These are phyloP conservation scores for Mythimna vitellina DNA, from an alignment of 2,888 invertebrate genomes.

Conservation along the genomic window DNA sequence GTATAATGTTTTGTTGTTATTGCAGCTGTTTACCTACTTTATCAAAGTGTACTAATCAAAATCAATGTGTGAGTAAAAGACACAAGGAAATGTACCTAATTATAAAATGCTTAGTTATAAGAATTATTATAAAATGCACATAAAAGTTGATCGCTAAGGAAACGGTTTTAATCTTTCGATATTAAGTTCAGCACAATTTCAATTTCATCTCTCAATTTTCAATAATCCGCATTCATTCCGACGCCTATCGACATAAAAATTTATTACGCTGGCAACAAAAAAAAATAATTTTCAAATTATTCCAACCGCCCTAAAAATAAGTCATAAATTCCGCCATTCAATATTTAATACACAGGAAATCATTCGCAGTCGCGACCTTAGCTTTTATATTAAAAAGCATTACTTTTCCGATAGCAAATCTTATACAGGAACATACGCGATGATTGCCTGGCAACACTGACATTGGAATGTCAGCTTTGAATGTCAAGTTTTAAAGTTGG, in stretches of 20 bases:
- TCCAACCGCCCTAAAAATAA: constrained; percentile 64
- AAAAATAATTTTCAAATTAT: constrained; percentile 64
- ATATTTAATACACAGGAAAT: constrained; percentile 78
- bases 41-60: not conserved
- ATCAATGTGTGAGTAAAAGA: not conserved
- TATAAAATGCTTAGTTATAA: not conserved
- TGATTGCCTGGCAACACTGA: constrained; percentile 45
- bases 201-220: constrained; percentile 55
- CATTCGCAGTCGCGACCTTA: constrained; percentile 72
- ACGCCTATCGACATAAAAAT: constrained; percentile 64
- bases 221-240: constrained; percentile 64
- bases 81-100: not conserved
- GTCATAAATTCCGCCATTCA: constrained; percentile 73
- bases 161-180: constrained; percentile 29
- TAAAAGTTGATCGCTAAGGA: constrained; percentile 22
- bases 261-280: constrained; percentile 63
- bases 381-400: constrained; percentile 74
- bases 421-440: constrained; percentile 68
- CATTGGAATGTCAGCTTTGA: constrained; percentile 36
- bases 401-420: constrained; percentile 69
- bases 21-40: not conserved
- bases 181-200: constrained; percentile 40
- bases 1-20: constrained; percentile 4
- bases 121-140: constrained; percentile 2
- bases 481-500: constrained; percentile 36